These are phyloP conservation scores for Drosophila mojavensis DNA, from an alignment of 1,140 invertebrate genomes.

Conservation along the genomic window DNA sequence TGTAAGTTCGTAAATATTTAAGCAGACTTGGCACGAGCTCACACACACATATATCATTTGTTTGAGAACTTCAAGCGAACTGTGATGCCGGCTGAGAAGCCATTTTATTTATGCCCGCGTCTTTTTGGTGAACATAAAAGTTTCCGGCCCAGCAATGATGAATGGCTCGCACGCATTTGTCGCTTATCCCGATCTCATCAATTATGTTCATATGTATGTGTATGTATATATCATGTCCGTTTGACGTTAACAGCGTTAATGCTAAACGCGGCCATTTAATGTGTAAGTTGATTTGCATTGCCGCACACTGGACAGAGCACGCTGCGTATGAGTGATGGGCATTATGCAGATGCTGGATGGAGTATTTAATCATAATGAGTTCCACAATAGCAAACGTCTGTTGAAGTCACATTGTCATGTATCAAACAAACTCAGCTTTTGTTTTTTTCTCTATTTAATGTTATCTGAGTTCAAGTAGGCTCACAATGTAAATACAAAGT, in stretches of 20 bases:
- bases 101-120: conserved; percentile 28
- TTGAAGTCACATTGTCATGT: background rate
- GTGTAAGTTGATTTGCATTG: conserved; percentile 7
- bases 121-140: conserved; percentile 29
- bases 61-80: conserved; percentile 9
- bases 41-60: conserved; percentile 54
- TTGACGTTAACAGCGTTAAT: conserved; percentile 39
- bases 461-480: too few relatives aligned
- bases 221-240: conserved; percentile 33
- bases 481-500: too few relatives aligned
- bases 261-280: conserved; percentile 47
- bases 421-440: background rate
- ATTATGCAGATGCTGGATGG: background rate
- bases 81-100: conserved; percentile 8
- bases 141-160: conserved; percentile 53
- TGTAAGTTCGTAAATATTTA: too few relatives aligned
- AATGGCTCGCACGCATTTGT: conserved; percentile 46
- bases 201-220: conserved; percentile 50
- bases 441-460: too few relatives aligned
- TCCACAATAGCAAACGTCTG: too few relatives aligned
- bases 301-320: background rate
- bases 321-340: conserved; percentile 33
- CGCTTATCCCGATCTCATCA: conserved; percentile 61
- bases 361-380: background rate
- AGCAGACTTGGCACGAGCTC: background rate